Evolutionary conservation across 2,888 invertebrate genomes (phyloP).

Genomic region (Drosophila neonasuta): DNA sequence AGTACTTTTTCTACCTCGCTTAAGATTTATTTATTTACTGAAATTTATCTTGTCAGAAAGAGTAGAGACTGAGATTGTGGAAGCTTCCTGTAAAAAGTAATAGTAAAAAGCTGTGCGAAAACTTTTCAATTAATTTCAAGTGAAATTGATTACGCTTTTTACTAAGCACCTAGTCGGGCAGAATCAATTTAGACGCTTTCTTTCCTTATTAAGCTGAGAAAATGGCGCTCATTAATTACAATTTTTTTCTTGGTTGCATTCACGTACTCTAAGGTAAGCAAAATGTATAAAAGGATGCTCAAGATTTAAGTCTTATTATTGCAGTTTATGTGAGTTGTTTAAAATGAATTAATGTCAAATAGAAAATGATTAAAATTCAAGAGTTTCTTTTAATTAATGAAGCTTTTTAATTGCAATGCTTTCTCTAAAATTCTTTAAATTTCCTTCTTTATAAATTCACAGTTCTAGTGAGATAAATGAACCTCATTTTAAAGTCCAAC

Average conservation of each 20-base stretch:
- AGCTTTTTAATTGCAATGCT: not conserved
- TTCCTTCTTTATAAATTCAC: not conserved
- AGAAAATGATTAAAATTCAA: too few relatives aligned
- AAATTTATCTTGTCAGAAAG: too few relatives aligned
- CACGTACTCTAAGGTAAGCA: not conserved
- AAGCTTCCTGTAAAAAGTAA: not conserved
- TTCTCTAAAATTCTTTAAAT: not conserved
- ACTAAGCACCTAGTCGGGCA: too few relatives aligned
- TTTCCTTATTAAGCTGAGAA: not conserved
- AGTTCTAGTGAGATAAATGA: not conserved
- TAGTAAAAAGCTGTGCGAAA: not conserved
- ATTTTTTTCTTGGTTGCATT: not conserved
- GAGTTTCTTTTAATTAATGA: too few relatives aligned
- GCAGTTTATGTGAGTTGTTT: too few relatives aligned
- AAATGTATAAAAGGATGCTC: not conserved
- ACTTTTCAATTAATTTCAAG: not conserved
- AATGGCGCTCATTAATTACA: conserved; percentile 1
- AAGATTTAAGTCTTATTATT: not conserved
- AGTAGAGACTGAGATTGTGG: too few relatives aligned
- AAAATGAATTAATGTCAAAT: not conserved
- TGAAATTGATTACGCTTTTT: not conserved
- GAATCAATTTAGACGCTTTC: not conserved
- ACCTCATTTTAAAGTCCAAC: not conserved
- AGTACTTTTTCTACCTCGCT: too few relatives aligned
- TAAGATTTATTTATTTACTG: too few relatives aligned